These are phyloP conservation scores for Orgyia antiqua DNA, from an alignment of 2,888 invertebrate species.

Conservation along the genomic window DNA sequence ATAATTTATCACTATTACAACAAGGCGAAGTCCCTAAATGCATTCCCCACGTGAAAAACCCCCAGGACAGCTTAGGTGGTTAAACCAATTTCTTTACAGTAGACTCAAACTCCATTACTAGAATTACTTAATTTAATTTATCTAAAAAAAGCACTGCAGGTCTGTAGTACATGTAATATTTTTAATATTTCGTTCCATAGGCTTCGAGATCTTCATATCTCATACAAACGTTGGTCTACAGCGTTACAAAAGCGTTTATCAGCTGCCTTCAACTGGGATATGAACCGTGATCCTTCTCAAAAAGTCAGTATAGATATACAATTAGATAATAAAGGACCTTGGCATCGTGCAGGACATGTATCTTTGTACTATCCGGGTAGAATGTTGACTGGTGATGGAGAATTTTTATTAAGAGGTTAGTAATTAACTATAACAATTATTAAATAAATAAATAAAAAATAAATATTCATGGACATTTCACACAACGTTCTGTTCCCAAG, in stretches of 20 bases:
- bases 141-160: no score
- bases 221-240: constrained; percentile 79
- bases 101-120: no score
- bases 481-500: no score
- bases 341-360: constrained; percentile 81
- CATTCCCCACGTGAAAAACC: no score
- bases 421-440: background rate
- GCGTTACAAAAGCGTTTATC: constrained; percentile 81
- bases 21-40: no score
- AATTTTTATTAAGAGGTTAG: constrained; percentile 75
- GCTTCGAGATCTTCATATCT: constrained; percentile 85
- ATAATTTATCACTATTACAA: no score
- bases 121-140: no score
- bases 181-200: no score
- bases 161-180: no score
- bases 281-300: constrained; percentile 88
- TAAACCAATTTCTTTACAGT: no score
- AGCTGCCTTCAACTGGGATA: constrained; percentile 90
- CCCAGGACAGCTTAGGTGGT: no score
- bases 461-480: no score
- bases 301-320: constrained; percentile 81
- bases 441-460: background rate
- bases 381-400: constrained; percentile 82
- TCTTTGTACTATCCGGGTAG: constrained; percentile 87
- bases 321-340: constrained; percentile 77